Evolutionary conservation across 1,140 invertebrate genomes (phyloP), one percentile per base, ranked within the genome.

Genomic region (Belonocnema kinseyi): DNA sequence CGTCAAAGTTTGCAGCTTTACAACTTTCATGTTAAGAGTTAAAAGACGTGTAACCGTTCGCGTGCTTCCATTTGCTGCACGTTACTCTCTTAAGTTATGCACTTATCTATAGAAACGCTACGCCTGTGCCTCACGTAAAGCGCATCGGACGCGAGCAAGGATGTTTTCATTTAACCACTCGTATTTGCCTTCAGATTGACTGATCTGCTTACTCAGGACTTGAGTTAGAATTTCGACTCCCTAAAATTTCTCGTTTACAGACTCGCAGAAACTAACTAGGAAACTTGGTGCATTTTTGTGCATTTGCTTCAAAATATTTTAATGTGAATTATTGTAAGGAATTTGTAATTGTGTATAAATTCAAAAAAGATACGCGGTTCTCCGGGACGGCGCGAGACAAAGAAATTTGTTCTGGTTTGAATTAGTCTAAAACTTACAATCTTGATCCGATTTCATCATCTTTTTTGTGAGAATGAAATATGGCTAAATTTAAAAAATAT

Each of bases 161-260:
- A 66, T 66, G 58, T 66, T 66, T 66, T 66, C 26, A 66, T 66
- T 66, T 66, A 66, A 66, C 58, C 58, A 66, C 58, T 66, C 21
- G 58, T 66, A 40, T 66, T 66, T 66, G 26, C 21, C 58, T 66
- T 66, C 17, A 13, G 21, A 61, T 61, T 26, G 56, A 26, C 56
- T 61, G 58, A 66, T 66, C 58, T 40, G 26, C 40, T 66, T 33
- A 66, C 58, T 40, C 13, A 66, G 58, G 58, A 66, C 58, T 66
- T 40, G 26, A 66, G 58, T 21, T 16, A 66, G 26, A 66, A 40
- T 66, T 16, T 33, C 58, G 58, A 66, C 26, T 66, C 13, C 11
- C 53, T 12, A 40, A 66, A 66, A 66, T 66, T 66, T 66, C 58
- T 10, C 21, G 13, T 66, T 66, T 54, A n/a, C 53, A 54, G n/a